Evolutionary conservation across 2,113 vertebrate genomes (phyloP), one percentile per base, ranked within the genome.

Genomic region (Pimephales promelas): DNA sequence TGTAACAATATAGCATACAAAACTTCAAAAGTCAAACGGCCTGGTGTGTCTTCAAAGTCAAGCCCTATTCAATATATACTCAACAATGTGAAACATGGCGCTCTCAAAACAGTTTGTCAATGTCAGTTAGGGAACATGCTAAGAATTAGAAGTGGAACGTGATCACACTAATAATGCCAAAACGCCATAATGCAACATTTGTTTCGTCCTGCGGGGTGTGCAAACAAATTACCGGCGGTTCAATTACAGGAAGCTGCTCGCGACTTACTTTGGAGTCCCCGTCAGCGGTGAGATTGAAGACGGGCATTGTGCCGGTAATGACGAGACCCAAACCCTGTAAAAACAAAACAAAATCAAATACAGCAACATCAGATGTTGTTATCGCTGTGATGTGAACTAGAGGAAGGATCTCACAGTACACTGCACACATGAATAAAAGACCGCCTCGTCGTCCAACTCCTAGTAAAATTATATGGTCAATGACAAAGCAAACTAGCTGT

Each of bases 221-320:
- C 31, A 31, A 14, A 40, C 20, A 54, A 54, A 54, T 31, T 13
- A 68, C 9, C 26, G 4, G 28, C 11, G 5, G 79, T 68, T 79
- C 0, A 79, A 81, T 74, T 45, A 47, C 31, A 82, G 59, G 64
- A 82, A 34, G 54, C 70, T 5, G 52, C 49, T 76, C 10, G 31
- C 0, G 45, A 68, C 75, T 82, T 96, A 94, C 96, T 97, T 92
- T 95, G 88, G 94, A 93, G 86, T 93, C 93, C 5, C 90, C 91
- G 68, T 98, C 97, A 84, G 93, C 94, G 0, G 98, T 99, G 88
- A 98, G 93, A 93, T 99, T 99, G 92, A 99, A 99, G 77, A 99
- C 98, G 0, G 98, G 98, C 91, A 99, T 94, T 0, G 97, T 99
- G 75, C 98, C 98, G 0, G 97, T 98, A 90, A 99, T 97, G 90